Evolutionary conservation across 2,113 vertebrate species (phyloP).

Genomic region (Scatophagus argus): DNA sequence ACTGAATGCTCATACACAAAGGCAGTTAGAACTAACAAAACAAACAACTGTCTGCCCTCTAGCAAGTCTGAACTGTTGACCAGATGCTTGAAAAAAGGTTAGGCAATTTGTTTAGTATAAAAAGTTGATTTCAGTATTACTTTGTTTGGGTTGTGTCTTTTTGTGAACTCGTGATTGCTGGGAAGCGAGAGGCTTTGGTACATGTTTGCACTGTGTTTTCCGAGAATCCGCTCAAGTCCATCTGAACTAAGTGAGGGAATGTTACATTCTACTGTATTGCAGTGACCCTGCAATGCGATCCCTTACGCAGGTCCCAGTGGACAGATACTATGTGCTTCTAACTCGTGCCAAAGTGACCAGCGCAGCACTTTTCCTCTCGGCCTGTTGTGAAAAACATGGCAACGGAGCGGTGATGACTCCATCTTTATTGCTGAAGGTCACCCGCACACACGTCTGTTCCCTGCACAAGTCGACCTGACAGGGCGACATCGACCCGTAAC

Average conservation of each 20-base stretch:
- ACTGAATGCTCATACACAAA: conserved; percentile 51
- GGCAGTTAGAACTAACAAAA: conserved; percentile 42
- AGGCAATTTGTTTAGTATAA: conserved; percentile 7
- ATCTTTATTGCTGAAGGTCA: conserved; percentile 78
- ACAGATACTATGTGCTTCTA: conserved; percentile 62
- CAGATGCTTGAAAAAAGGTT: conserved; percentile 46
- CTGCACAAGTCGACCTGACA: conserved; percentile 71
- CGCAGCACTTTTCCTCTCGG: conserved; percentile 72
- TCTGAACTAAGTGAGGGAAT: conserved; percentile 45
- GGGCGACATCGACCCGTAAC: conserved; percentile 66
- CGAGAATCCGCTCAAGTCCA: conserved; percentile 8
- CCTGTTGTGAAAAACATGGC: conserved; percentile 69
- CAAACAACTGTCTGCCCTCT: conserved; percentile 51
- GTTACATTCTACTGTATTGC: conserved; percentile 72
- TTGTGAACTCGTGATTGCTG: neutral
- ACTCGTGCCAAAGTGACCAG: conserved; percentile 65
- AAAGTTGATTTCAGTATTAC: neutral
- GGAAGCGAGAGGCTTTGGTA: conserved; percentile 1
- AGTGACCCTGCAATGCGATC: conserved; percentile 80
- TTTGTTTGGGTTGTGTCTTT: neutral
- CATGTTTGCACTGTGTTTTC: neutral
- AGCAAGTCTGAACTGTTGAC: conserved; percentile 33
- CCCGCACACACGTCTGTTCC: conserved; percentile 67
- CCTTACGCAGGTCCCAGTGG: conserved; percentile 67
- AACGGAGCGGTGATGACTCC: conserved; percentile 69